A percentile compares a stretch with the other conserved stretches of the same genome.
Conservation (phyloP, 2,113 vertebrate genomes). For the rat (Rattus norvegicus) region DNA sequence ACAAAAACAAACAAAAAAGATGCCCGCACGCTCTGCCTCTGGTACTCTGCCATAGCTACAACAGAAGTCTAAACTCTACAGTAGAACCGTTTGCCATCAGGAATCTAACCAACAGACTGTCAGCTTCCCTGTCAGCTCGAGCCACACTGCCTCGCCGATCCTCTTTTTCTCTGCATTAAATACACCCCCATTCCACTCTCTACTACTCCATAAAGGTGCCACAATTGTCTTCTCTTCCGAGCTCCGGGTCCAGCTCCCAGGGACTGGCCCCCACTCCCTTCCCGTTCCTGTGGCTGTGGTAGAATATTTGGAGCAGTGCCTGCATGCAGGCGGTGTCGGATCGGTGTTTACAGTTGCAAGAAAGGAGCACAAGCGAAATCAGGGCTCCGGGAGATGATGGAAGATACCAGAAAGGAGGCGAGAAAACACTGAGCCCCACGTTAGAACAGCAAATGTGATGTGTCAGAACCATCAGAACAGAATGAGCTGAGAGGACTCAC, state of each 20-base stretch:
- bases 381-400: not conserved
- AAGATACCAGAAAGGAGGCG: not conserved
- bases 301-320: accelerated
- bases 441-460: not conserved
- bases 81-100: not conserved
- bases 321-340: not conserved
- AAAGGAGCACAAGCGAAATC: not conserved
- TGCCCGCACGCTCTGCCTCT: not conserved
- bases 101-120: accelerated
- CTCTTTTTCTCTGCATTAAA: not conserved
- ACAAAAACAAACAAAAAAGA: not conserved
- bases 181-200: not conserved
- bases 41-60: not conserved
- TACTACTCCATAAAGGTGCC: not conserved
- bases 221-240: not conserved
- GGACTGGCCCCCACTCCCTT: accelerated
- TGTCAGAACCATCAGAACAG: not conserved
- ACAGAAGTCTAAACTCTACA: not conserved
- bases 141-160: not conserved
- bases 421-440: not conserved
- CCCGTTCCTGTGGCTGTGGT: not conserved
- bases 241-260: not conserved
- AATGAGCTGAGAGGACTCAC: not conserved
- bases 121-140: no score
- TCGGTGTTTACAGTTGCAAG: not conserved